Base-by-base conservation (phyloP, 2,888 invertebrate genomes). In the Myopa testacea region DNA sequence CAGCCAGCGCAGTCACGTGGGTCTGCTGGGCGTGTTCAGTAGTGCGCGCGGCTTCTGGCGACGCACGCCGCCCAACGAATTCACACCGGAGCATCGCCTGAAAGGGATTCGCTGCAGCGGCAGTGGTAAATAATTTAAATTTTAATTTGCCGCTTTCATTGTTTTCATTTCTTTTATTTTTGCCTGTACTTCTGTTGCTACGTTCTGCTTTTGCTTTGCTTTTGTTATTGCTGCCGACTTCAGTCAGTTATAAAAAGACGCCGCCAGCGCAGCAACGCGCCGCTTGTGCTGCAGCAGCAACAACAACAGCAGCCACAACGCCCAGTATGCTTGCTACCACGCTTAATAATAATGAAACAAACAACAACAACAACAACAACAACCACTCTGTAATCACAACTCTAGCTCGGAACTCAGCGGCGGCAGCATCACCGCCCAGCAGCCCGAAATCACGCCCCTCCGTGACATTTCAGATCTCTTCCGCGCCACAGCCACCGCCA, bases 241-340 rank as follows among this genome's bases (percentile, higher is more conserved):
- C 95, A 91, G 95, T 95, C 90, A 95, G 95, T 85, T 96, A 95
- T 93, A 95, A 95, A 93, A 94, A 94, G 89, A 91, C 92, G 84
- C 91, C 91, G 85, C 82, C 81, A 67, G 79, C 84, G 80, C 82
- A 83, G 80, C 79, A 80, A 69, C 52, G 80, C 69, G 70, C 72
- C 73, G 78, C 40, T 50, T 75, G 62, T 55, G 70, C 76, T 58
- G 77, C 75, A 55, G 77, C 79, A 72, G 73, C 76, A 80, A 70
- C 79, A 80, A 70, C 79, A 65, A 75, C 71, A 73, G 79, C 81
- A 68, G 78, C 81, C 81, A 72, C 79, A 68, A 72, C 79, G 6
- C 75, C 79, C 71, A 77, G 76, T 80, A 63, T 63, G 37, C 40
- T 40, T 50, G 14, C 50, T 40, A 69, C 62, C 14, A 16, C 55